A percentile compares a stretch with the other conserved stretches of the same genome.
phyloP scores from a whole-genome alignment of 2,113 vertebrate species.

The Daboia siamensis region DNA sequence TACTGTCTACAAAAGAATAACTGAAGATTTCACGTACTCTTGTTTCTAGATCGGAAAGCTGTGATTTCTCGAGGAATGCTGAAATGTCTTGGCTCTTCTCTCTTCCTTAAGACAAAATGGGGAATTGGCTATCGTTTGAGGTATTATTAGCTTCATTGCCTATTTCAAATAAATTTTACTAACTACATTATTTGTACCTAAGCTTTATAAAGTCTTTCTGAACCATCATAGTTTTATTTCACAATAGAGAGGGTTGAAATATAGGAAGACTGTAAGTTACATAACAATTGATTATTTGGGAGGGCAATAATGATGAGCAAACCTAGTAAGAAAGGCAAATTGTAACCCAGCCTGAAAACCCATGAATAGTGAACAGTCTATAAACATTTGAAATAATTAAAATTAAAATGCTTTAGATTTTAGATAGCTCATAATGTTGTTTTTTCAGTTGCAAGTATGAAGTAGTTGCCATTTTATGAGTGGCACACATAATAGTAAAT shows the following conservation, averaged over 20 bases:
- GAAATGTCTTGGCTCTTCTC: conserved; percentile 92
- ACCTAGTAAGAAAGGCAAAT: background rate
- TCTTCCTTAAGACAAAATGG: conserved; percentile 96
- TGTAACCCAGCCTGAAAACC: background rate
- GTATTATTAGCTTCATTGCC: conserved; percentile 54
- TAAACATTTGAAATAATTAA: background rate
- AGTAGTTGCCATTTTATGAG: background rate
- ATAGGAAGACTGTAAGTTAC: background rate
- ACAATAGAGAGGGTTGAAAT: background rate
- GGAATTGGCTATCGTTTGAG: conserved; percentile 95
- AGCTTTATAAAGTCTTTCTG: background rate
- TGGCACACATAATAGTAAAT: background rate
- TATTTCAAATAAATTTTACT: background rate
- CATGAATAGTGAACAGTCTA: background rate
- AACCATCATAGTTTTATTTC: background rate
- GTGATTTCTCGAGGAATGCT: conserved; percentile 94
- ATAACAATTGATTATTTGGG: background rate
- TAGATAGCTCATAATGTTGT: background rate
- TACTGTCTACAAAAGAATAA: background rate
- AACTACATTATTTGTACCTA: background rate
- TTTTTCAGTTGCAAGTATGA: background rate
- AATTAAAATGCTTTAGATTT: background rate
- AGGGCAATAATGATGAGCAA: background rate
- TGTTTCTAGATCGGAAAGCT: conserved; percentile 87
- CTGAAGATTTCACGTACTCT: background rate